phyloP scores from a whole-genome alignment of 2,888 invertebrate species.

The Acrobeloides nanus region DNA sequence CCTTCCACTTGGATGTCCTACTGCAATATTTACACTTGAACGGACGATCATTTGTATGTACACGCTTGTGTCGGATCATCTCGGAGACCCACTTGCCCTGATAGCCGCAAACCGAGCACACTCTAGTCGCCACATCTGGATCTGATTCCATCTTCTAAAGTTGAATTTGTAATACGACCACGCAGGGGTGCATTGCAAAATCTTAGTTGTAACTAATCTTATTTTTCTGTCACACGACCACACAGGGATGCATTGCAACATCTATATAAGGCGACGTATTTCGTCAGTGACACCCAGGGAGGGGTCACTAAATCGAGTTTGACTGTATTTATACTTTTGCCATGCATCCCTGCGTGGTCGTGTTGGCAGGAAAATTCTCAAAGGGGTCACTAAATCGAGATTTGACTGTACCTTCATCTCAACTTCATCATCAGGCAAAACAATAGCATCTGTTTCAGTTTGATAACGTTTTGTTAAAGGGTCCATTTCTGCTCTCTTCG shows the following conservation, averaged over 20 bases:
- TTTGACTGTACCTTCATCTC: constrained; percentile 49
- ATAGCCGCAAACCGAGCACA: constrained; percentile 53
- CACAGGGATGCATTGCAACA: no score
- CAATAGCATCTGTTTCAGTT: constrained; percentile 51
- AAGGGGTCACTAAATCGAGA: no score
- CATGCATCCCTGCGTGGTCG: no score
- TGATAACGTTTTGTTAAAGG: constrained; percentile 43
- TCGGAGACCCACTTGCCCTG: constrained; percentile 57
- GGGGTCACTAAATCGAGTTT: no score
- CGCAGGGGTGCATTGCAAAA: not conserved
- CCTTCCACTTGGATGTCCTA: constrained; percentile 58
- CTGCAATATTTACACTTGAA: constrained; percentile 57
- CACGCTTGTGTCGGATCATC: constrained; percentile 57
- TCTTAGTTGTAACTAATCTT: no score
- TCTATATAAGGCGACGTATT: no score
- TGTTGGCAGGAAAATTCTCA: no score
- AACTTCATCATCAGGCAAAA: constrained; percentile 48
- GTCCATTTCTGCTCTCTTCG: constrained; percentile 40
- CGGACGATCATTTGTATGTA: constrained; percentile 57
- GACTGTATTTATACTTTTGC: no score
- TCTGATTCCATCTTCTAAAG: constrained; percentile 48
- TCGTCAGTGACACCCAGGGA: no score
- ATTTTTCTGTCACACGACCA: no score
- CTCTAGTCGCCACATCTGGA: constrained; percentile 52
- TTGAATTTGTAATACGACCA: not conserved